These are phyloP conservation scores for Ornithorhynchus anatinus DNA, from an alignment of 2,113 vertebrate species.

Conservation along the genomic window DNA sequence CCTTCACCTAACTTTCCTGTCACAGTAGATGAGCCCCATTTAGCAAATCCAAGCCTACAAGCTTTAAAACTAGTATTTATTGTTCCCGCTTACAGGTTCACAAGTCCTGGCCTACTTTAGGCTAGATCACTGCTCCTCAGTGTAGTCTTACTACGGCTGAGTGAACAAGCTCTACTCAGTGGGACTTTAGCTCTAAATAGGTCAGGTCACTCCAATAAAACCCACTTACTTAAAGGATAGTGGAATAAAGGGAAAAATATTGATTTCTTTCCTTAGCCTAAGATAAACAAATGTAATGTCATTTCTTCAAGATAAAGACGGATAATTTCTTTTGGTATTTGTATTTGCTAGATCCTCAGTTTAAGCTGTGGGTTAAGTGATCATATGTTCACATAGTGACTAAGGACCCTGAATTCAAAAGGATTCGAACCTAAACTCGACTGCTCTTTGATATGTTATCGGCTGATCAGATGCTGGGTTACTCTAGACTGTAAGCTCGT, in stretches of 20 bases:
- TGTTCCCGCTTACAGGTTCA: no score
- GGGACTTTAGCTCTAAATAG: background rate
- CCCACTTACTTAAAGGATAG: background rate
- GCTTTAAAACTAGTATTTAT: no score
- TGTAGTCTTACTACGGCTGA: no score
- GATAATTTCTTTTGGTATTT: background rate
- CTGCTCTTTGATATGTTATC: background rate
- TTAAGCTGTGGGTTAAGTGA: no score
- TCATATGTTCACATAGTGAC: background rate
- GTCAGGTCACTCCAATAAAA: background rate
- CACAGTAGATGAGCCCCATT: no score
- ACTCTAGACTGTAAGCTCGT: no score
- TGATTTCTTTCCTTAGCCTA: background rate
- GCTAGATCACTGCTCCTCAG: no score
- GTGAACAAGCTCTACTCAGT: background rate
- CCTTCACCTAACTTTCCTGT: no score
- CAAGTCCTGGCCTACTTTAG: no score
- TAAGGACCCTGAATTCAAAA: rapidly evolving
- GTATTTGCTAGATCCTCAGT: background rate
- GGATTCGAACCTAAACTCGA: rapidly evolving
- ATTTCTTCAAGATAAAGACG: background rate
- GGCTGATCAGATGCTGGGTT: background rate
- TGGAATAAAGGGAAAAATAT: background rate
- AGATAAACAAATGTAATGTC: background rate
- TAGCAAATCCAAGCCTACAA: no score